Percentiles rank a stretch among this genome's conserved stretches.
Evolutionary conservation across 2,888 invertebrate genomes (phyloP).

Genomic region (Bellardia pandia): DNA sequence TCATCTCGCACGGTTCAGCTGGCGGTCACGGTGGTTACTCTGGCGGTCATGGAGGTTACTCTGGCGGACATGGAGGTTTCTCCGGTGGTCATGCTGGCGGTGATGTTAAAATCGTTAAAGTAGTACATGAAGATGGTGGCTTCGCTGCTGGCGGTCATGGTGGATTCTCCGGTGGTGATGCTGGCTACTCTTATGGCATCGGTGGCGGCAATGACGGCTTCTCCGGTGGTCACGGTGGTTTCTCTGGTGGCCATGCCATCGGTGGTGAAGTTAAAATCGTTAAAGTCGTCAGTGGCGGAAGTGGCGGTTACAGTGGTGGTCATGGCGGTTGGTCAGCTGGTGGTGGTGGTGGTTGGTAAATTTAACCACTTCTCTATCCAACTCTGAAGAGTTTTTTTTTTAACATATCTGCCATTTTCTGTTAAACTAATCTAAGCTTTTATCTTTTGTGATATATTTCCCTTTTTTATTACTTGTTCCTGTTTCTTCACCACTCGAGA

Average conservation of each 20-base stretch:
- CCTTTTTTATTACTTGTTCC: neutral
- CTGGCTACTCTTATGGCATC: constrained; percentile 27
- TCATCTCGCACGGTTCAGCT: constrained; percentile 47
- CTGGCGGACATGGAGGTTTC: constrained; percentile 48
- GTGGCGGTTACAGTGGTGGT: constrained; percentile 44
- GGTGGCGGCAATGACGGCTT: constrained; percentile 33
- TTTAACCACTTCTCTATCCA: neutral
- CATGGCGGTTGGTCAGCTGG: constrained; percentile 54
- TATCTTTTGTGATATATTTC: constrained; percentile 69
- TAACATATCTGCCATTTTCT: constrained; percentile 43
- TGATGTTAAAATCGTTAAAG: constrained; percentile 53
- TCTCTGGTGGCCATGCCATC: constrained; percentile 54
- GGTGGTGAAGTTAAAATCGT: constrained; percentile 74
- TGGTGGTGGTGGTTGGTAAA: constrained; percentile 56
- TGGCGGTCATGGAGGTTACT: constrained; percentile 34
- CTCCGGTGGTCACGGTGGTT: constrained; percentile 50
- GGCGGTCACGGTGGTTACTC: constrained; percentile 51
- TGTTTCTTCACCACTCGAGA: neutral
- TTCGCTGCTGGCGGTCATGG: constrained; percentile 52
- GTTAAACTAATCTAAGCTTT: constrained; percentile 27
- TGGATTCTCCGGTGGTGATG: constrained; percentile 46
- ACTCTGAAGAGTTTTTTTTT: neutral
- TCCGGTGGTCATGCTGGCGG: constrained; percentile 10
- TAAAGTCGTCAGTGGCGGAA: constrained; percentile 74
- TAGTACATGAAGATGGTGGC: constrained; percentile 53